Conservation (phyloP, 1,140 invertebrate genomes). For the Anadara kagoshimensis region DNA sequence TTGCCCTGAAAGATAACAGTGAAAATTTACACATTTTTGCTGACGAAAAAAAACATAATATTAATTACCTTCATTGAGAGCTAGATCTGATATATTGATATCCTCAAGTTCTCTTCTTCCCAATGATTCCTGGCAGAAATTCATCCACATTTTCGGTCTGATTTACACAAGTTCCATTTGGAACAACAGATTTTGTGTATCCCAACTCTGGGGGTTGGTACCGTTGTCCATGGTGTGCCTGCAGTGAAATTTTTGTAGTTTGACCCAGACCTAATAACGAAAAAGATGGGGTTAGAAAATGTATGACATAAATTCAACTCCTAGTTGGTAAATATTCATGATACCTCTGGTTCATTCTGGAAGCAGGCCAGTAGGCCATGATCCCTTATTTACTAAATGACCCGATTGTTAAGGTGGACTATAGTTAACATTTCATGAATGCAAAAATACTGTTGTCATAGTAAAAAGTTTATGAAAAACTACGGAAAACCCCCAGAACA, state of each 20-base stretch:
- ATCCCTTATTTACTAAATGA: no score
- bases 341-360: no score
- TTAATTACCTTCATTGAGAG: constrained; percentile 53
- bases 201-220: constrained; percentile 42
- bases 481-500: no score
- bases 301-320: no score
- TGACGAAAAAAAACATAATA: not conserved
- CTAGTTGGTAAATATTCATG: no score
- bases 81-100: constrained; percentile 49
- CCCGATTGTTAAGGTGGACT: no score
- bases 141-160: constrained; percentile 46
- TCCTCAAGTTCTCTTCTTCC: constrained; percentile 50
- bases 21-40: constrained; percentile 9
- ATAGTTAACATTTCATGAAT: no score
- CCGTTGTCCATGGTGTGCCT: constrained; percentile 28
- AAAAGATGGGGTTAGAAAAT: no score
- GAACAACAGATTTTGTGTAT: constrained; percentile 49
- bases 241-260: constrained; percentile 30
- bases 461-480: no score
- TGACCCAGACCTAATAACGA: not conserved
- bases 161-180: constrained; percentile 46
- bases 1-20: no score
- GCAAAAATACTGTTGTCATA: no score
- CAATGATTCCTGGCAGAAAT: constrained; percentile 54
- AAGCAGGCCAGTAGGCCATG: no score